phyloP scores from a whole-genome alignment of 2,113 vertebrate genomes.

The Cranoglanis bouderius region DNA sequence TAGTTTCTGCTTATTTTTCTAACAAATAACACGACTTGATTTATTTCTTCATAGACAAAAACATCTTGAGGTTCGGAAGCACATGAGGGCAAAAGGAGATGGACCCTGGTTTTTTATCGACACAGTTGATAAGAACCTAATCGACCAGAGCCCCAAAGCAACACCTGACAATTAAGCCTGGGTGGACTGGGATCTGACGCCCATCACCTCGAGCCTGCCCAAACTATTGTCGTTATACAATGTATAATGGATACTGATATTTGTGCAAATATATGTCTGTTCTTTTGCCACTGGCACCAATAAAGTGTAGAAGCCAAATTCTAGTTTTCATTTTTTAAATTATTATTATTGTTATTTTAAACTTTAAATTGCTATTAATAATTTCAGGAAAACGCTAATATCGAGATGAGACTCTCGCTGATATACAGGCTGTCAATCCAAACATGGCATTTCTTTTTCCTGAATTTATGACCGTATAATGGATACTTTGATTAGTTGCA shows the following conservation, averaged over 20 bases:
- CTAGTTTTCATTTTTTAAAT: neutral
- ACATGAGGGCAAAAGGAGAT: conserved; percentile 87
- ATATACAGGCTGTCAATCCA: neutral
- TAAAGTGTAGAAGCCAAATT: conserved; percentile 42
- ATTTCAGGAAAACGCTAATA: neutral
- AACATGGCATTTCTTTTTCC: neutral
- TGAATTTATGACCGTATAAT: neutral
- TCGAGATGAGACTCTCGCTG: neutral
- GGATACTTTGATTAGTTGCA: neutral
- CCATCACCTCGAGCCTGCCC: conserved; percentile 20
- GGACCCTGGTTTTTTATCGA: conserved; percentile 86
- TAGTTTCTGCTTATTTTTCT: no score
- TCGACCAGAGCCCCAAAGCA: conserved; percentile 79
- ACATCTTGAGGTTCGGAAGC: conserved; percentile 75
- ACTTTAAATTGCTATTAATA: neutral
- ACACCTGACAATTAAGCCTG: conserved; percentile 82
- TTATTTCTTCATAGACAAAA: conserved; percentile 68
- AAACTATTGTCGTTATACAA: conserved; percentile 49
- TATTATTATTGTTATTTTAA: neutral
- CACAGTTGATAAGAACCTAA: conserved; percentile 76
- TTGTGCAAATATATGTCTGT: conserved; percentile 28
- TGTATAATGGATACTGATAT: conserved; percentile 51
- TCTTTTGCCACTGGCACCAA: conserved; percentile 45
- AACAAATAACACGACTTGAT: neutral
- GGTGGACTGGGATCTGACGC: neutral